phyloP scores from a whole-genome alignment of 2,888 invertebrate genomes.

The Oasisia sp. region DNA sequence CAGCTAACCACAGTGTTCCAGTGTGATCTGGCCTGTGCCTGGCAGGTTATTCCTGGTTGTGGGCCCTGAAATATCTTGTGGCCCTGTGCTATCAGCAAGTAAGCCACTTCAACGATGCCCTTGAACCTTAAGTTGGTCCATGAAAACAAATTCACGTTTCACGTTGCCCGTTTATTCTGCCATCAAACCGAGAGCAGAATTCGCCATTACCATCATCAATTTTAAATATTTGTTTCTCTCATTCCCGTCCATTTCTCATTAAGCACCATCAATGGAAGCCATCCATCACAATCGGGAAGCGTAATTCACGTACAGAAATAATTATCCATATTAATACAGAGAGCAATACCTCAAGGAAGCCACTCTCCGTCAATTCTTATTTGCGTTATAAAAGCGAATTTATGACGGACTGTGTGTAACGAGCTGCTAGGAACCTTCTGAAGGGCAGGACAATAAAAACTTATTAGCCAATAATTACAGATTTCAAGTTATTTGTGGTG shows the following conservation, averaged over 20 bases:
- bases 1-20: background rate
- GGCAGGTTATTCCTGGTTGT: constrained; percentile 3
- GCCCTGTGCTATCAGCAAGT: background rate
- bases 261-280: background rate
- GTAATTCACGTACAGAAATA: background rate
- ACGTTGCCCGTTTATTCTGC: background rate
- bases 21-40: background rate
- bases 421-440: too few relatives aligned
- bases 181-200: background rate
- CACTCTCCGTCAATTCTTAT: background rate
- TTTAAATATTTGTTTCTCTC: background rate
- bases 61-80: background rate
- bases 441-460: too few relatives aligned
- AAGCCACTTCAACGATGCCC: too few relatives aligned
- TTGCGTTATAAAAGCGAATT: background rate
- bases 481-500: too few relatives aligned
- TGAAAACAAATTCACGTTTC: background rate
- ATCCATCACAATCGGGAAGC: background rate
- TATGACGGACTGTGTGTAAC: background rate
- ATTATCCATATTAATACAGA: background rate
- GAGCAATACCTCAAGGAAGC: background rate
- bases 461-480: too few relatives aligned
- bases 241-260: background rate
- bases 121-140: too few relatives aligned
- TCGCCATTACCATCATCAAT: background rate